Conservation (phyloP, 2,888 invertebrate species). For the Frankliniella fusca region DNA sequence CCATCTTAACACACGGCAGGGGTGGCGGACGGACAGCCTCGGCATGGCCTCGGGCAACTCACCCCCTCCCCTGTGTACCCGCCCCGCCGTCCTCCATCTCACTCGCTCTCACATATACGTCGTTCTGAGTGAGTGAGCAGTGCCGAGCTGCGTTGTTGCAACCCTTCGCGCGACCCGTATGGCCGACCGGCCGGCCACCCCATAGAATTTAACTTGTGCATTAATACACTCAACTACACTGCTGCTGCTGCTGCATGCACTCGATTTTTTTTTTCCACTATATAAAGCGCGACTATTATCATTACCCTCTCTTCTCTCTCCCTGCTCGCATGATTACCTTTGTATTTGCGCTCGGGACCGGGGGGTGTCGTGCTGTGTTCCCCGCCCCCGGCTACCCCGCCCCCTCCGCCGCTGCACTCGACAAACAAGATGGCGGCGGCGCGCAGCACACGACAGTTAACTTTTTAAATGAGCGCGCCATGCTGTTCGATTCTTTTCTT, state of each 20-base stretch:
- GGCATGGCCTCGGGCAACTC: no score
- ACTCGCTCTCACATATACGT: not conserved
- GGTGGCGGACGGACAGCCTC: no score
- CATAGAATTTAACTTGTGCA: not conserved
- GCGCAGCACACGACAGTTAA: not conserved
- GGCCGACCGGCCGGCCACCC: not conserved
- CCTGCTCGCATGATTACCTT: slow-evolving; percentile 1
- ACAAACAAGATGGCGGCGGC: not conserved
- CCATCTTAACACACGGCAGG: no score
- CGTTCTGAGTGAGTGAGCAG: no score
- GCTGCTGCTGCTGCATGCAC: not conserved
- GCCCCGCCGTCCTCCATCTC: not conserved
- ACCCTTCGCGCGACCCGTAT: slow-evolving; percentile 6
- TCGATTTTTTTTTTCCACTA: not conserved
- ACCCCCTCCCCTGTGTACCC: not conserved
- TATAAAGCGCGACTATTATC: slow-evolving; percentile 10
- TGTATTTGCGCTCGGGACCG: not conserved
- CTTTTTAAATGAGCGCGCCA: not conserved
- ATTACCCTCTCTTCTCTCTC: not conserved
- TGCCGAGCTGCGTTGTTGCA: not conserved
- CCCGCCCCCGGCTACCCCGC: not conserved
- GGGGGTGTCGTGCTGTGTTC: not conserved
- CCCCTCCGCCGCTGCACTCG: not conserved
- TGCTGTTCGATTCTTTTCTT: no score
- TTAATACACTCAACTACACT: slow-evolving; percentile 1